Evolutionary conservation across 1,140 invertebrate species (phyloP), one percentile per base, ranked within the genome.

Genomic region (Diachasma alloeum): DNA sequence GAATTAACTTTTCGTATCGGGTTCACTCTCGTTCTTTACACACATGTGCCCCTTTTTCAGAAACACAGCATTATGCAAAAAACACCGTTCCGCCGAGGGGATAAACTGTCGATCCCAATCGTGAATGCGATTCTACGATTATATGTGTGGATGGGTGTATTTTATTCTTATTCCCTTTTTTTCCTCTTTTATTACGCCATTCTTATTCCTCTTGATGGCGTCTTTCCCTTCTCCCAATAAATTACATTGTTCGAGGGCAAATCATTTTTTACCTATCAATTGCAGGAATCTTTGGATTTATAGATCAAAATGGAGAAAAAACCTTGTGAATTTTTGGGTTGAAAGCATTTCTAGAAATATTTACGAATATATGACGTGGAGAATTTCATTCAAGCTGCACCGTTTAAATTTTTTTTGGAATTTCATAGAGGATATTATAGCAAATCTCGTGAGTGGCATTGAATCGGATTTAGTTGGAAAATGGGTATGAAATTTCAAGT

Each of bases 1-100:
- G 75, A 76, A 76, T 76, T 76, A 76, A 76, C 68, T 70, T 24
- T 22, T 36, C 15, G 68, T 19, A 76, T 76, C 44, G 75, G 59
- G 59, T 63, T 63, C 19, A 63, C 59, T 63, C 59, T 63, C 59
- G 59, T 63, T 63, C 59, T 63, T 31, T 63, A 63, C 22, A 63
- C 22, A 63, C 22, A 63, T 26, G 59, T 63, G 59, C 59, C 6
- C 24, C 24, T 26, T 63, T 26, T 63, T 63, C 24, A 31, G 59
- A 63, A 63, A 63, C 59, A 63, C 22, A 63, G 19, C 22, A 63
- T 63, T 63, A 63, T 63, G 59, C 59, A 63, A 63, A 63, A 63
- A 63, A 63, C 59, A 63, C 48, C 5, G 59, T 26, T 19, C 59
- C 59, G 24, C 48, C 48, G 24, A 15, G 59, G 24, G 59, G 24